These are phyloP conservation scores for Dicyrtomina minuta DNA, from an alignment of 2,888 invertebrate genomes.

Conservation along the genomic window DNA sequence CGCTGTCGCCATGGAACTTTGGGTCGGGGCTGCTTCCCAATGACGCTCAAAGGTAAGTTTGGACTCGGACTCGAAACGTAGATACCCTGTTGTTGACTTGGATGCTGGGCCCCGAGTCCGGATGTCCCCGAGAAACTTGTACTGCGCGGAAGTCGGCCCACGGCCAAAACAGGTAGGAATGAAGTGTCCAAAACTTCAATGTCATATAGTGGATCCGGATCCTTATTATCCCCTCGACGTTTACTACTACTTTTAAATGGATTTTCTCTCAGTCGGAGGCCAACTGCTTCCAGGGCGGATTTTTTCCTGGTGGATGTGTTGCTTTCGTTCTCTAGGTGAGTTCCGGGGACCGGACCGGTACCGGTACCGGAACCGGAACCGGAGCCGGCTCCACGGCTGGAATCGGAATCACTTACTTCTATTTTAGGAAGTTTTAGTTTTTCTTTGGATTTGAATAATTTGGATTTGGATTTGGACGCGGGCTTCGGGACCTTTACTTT, in stretches of 20 bases:
- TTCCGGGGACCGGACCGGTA: no score
- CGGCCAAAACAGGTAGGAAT: constrained; percentile 21
- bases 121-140: constrained; percentile 52
- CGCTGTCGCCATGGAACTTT: constrained; percentile 53
- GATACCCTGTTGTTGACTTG: constrained; percentile 36
- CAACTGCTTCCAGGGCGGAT: constrained; percentile 8
- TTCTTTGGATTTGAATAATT: no score
- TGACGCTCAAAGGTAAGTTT: constrained; percentile 31
- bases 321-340: not conserved
- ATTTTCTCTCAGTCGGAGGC: not conserved
- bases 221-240: no score
- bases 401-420: not conserved
- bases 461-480: no score
- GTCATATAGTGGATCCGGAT: constrained; percentile 25
- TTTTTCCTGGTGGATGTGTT: not conserved
- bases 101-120: constrained; percentile 37
- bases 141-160: constrained; percentile 47
- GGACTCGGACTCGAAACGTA: constrained; percentile 27
- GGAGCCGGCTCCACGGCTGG: no score
- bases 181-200: constrained; percentile 39
- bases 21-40: constrained; percentile 38
- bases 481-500: not conserved
- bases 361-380: no score
- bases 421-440: constrained; percentile 9
- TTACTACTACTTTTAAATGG: not conserved